Evolutionary conservation across 2,797 vertebrate species (phyloP).

Genomic region (Hozukius guyotensis): DNA sequence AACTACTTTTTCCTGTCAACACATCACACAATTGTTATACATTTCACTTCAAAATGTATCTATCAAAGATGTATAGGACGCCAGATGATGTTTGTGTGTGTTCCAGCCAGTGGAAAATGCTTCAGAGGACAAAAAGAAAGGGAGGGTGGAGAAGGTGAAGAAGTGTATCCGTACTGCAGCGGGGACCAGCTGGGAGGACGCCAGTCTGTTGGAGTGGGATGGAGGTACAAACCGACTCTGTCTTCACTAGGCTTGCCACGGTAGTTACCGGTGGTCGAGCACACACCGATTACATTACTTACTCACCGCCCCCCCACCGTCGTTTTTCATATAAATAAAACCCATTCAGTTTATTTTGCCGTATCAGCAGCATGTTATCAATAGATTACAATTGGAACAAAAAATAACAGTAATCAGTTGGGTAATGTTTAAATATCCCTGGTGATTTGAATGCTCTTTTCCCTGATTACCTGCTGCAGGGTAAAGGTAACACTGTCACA

Average conservation of each 20-base stretch:
- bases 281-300: no score
- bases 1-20: no score
- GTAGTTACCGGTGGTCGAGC: no score
- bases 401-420: no score
- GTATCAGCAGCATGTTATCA: no score
- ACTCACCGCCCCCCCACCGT: fast-evolving
- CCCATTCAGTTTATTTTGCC: no score
- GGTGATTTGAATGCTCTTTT: neutral
- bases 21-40: no score
- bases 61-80: no score
- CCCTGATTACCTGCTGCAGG: neutral
- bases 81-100: neutral
- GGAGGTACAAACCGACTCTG: conserved; percentile 76
- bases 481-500: neutral
- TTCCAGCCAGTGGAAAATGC: conserved; percentile 81
- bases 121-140: conserved; percentile 90
- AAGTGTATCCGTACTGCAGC: conserved; percentile 93
- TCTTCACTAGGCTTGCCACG: neutral
- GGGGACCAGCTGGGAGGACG: conserved; percentile 90
- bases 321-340: no score
- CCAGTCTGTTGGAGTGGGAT: conserved; percentile 92
- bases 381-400: no score
- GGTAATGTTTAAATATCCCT: neutral
- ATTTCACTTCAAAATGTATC: no score
- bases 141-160: conserved; percentile 87